Percentiles rank a stretch among this genome's conserved stretches.
phyloP scores from a whole-genome alignment of 2,113 vertebrate species.

The Phaethornis superciliosus region DNA sequence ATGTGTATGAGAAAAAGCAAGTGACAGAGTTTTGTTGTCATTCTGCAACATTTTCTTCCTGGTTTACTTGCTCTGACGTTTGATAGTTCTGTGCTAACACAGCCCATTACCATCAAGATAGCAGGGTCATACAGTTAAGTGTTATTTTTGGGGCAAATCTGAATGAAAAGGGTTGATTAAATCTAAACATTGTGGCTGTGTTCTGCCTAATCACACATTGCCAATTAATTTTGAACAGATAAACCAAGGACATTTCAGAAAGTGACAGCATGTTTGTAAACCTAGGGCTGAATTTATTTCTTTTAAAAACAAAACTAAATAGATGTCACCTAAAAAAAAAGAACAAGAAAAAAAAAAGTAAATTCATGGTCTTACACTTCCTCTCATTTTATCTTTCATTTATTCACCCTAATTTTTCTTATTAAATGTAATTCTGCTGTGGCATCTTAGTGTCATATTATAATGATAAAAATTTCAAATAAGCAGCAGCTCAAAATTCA shows the following conservation, averaged over 20 bases:
- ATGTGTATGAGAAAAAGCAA: background rate
- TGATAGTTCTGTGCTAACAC: background rate
- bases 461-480: background rate
- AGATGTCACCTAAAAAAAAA: background rate
- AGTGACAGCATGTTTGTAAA: slow-evolving; percentile 39
- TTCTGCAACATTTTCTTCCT: background rate
- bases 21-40: background rate
- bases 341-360: background rate
- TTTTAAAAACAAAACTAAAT: background rate
- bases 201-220: slow-evolving; percentile 34
- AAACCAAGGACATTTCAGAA: slow-evolving; percentile 46
- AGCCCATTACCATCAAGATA: background rate
- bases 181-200: background rate
- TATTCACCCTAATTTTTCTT: slow-evolving; percentile 53
- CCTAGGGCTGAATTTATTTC: slow-evolving; percentile 20
- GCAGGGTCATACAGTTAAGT: background rate
- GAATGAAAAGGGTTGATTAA: slow-evolving; percentile 55
- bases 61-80: background rate
- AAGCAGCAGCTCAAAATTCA: background rate
- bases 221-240: slow-evolving; percentile 52
- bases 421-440: slow-evolving; percentile 59
- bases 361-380: background rate
- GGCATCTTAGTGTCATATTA: slow-evolving; percentile 32
- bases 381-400: slow-evolving; percentile 28
- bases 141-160: slow-evolving; percentile 43